Conservation (phyloP, 2,113 vertebrate genomes). For the Xerus inauris region DNA sequence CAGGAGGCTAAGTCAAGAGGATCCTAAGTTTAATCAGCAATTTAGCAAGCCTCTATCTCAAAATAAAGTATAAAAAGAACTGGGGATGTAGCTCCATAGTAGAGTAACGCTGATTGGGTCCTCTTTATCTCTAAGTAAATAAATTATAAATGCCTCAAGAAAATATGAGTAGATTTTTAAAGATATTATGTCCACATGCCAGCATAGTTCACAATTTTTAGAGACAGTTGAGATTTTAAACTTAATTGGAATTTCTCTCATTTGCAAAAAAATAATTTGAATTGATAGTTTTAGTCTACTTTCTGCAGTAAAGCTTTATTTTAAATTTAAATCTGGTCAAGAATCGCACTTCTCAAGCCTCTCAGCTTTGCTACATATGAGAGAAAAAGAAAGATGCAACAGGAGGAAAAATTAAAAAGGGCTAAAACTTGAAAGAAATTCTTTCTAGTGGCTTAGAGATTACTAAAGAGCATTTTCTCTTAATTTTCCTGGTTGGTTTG, state of each 20-base stretch:
- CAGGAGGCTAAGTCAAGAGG: too few relatives aligned
- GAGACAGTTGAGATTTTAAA: background rate
- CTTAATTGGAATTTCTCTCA: conserved; percentile 34
- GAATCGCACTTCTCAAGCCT: background rate
- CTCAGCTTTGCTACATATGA: background rate
- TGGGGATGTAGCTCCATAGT: too few relatives aligned
- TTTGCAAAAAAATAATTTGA: conserved; percentile 37
- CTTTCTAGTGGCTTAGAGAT: background rate
- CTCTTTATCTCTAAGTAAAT: too few relatives aligned
- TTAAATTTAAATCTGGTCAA: conserved; percentile 47
- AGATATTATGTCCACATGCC: background rate
- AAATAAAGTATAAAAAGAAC: too few relatives aligned
- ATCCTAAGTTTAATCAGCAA: too few relatives aligned
- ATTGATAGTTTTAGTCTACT: background rate
- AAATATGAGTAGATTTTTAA: background rate
- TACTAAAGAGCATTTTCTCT: background rate
- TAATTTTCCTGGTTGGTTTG: background rate
- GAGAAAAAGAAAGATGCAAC: background rate
- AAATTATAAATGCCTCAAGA: background rate
- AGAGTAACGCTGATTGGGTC: too few relatives aligned
- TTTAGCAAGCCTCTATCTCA: too few relatives aligned
- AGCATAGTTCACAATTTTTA: background rate
- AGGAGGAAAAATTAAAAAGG: background rate
- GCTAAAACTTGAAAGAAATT: background rate
- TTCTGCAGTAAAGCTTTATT: conserved; percentile 11